Conservation (phyloP, 2,888 invertebrate species). For the Chrysodeixis includens region DNA sequence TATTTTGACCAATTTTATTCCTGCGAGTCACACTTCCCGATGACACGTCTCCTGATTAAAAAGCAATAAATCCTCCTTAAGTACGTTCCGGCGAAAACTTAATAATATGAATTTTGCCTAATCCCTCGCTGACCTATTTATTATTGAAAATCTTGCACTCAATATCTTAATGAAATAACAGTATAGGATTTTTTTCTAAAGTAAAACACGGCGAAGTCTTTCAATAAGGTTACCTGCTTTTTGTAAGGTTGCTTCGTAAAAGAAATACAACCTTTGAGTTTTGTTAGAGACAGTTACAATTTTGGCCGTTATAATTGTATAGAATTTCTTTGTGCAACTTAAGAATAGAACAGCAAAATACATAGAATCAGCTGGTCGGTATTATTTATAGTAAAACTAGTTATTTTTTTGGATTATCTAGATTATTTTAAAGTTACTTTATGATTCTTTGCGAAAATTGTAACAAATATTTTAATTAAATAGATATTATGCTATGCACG, state of each 20-base stretch:
- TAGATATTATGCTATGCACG: no score
- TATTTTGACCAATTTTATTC: slow-evolving; percentile 58
- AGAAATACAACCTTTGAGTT: slow-evolving; percentile 77
- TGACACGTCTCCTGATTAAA: slow-evolving; percentile 76
- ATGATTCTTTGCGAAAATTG: no score
- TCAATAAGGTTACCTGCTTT: slow-evolving; percentile 86
- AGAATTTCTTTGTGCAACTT: slow-evolving; percentile 84
- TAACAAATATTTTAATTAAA: no score
- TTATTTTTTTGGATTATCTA: no score
- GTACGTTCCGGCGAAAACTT: slow-evolving; percentile 77
- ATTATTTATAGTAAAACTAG: background rate
- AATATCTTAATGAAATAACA: slow-evolving; percentile 77
- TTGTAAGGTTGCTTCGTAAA: slow-evolving; percentile 78
- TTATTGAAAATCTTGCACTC: slow-evolving; percentile 75
- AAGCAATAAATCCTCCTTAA: slow-evolving; percentile 83
- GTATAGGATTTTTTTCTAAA: slow-evolving; percentile 74
- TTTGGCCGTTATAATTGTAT: slow-evolving; percentile 89
- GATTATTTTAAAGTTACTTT: no score
- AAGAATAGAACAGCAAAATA: slow-evolving; percentile 67
- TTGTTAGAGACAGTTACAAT: slow-evolving; percentile 87
- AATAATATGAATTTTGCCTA: slow-evolving; percentile 77
- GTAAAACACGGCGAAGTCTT: slow-evolving; percentile 75
- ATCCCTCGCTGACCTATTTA: slow-evolving; percentile 85
- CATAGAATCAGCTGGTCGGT: slow-evolving; percentile 60
- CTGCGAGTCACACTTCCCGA: slow-evolving; percentile 62